Percentiles rank a stretch among this genome's conserved stretches.
Evolutionary conservation across 1,140 invertebrate species (phyloP).

Genomic region (Laupala kohalensis): DNA sequence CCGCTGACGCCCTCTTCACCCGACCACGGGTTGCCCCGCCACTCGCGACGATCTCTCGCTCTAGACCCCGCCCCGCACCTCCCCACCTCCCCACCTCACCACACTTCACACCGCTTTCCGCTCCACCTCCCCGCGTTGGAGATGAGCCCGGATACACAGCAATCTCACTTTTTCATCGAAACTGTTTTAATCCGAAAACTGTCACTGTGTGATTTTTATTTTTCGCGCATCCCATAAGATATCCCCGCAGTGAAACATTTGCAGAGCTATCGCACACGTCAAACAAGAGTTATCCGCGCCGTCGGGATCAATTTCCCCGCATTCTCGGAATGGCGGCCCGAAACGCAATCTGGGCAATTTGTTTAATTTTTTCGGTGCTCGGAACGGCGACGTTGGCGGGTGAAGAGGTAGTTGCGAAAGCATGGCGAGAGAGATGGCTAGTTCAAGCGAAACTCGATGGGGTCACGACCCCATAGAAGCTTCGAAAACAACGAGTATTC

Average conservation of each 20-base stretch:
- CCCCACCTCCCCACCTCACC: too few relatives aligned
- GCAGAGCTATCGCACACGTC: background rate
- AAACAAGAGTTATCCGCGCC: conserved; percentile 8
- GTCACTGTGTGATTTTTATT: conserved; percentile 11
- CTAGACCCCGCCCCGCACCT: too few relatives aligned
- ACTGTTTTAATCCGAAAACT: conserved; percentile 12
- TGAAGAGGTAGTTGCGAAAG: too few relatives aligned
- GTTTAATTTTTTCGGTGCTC: background rate
- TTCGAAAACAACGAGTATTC: too few relatives aligned
- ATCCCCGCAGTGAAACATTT: conserved; percentile 2
- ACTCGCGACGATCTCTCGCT: too few relatives aligned
- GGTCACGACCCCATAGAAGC: too few relatives aligned
- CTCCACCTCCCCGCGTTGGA: background rate
- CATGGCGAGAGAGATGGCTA: too few relatives aligned
- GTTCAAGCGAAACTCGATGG: too few relatives aligned
- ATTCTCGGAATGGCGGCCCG: background rate
- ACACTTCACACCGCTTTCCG: background rate
- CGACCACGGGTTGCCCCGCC: too few relatives aligned
- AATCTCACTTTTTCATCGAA: conserved; percentile 12
- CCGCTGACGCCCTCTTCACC: too few relatives aligned
- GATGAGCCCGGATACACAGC: background rate
- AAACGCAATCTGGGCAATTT: background rate
- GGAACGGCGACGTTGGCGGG: background rate
- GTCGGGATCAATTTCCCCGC: background rate
- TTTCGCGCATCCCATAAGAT: conserved; percentile 11